A percentile compares a stretch with the other conserved stretches of the same genome.
These are phyloP conservation scores for Melanargia galathea DNA, from an alignment of 2,888 invertebrate species.

Conservation along the genomic window DNA sequence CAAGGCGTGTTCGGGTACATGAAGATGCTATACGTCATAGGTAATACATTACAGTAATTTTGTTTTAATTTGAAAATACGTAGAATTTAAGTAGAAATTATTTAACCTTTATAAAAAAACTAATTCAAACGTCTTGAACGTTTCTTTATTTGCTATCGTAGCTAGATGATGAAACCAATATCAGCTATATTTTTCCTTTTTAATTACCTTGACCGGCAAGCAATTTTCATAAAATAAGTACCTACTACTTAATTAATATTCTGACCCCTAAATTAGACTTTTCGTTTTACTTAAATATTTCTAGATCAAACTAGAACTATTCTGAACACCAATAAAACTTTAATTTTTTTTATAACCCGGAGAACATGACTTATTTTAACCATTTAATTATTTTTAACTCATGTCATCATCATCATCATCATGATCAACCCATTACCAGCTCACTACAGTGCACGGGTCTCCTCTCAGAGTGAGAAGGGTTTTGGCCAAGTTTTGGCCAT, in stretches of 20 bases:
- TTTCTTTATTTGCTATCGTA: slow-evolving; percentile 43
- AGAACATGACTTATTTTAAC: slow-evolving; percentile 16
- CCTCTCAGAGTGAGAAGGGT: too few species aligned
- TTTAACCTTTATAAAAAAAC: slow-evolving; percentile 35
- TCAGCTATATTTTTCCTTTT: slow-evolving; percentile 28
- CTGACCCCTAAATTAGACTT: neutral
- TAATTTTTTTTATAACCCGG: neutral
- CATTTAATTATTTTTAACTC: neutral
- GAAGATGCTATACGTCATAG: slow-evolving; percentile 81
- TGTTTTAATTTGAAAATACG: slow-evolving; percentile 56
- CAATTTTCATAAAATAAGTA: neutral
- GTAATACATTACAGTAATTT: slow-evolving; percentile 66
- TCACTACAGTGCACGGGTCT: too few species aligned
- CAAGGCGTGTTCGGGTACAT: slow-evolving; percentile 81
- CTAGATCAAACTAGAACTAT: neutral
- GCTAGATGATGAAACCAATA: slow-evolving; percentile 41
- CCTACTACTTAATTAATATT: neutral
- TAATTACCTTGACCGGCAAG: slow-evolving; percentile 7
- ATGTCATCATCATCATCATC: neutral
- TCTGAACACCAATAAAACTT: slow-evolving; percentile 2
- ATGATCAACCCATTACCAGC: too few species aligned
- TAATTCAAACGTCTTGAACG: slow-evolving; percentile 32
- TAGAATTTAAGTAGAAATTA: slow-evolving; percentile 59
- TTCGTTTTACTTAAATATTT: neutral
- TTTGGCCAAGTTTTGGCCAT: too few species aligned